Conservation (phyloP, 2,113 vertebrate genomes). For the Oreotrochilus melanogaster region DNA sequence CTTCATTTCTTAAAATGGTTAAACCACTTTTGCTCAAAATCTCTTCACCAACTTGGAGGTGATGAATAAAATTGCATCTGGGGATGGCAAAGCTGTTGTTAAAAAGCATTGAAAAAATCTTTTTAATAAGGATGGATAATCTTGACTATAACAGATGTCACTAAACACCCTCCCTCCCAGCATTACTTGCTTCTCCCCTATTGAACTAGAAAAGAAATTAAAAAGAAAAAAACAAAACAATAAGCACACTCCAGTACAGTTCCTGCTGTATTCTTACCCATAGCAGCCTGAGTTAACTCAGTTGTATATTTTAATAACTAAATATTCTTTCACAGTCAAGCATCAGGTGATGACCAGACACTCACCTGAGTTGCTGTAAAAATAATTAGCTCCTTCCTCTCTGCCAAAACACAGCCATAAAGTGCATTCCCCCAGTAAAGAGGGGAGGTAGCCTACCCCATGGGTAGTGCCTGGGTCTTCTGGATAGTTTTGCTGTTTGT, state of each 20-base stretch:
- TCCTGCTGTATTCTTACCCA: not conserved
- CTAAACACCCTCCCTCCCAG: not conserved
- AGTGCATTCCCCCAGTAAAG: not conserved
- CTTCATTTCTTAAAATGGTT: slow-evolving; percentile 1
- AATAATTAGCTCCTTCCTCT: not conserved
- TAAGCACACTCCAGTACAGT: not conserved
- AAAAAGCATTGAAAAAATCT: not conserved
- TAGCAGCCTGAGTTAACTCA: not conserved
- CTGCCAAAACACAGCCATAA: not conserved
- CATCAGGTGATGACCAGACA: not conserved
- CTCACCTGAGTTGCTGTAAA: not conserved
- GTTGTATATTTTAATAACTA: not conserved
- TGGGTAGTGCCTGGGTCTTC: not conserved
- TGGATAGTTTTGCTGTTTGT: not conserved
- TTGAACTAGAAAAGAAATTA: not conserved
- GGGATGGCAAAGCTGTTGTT: not conserved
- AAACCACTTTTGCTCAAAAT: not conserved
- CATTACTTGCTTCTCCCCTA: not conserved
- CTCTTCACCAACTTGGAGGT: not conserved
- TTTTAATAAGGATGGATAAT: not conserved
- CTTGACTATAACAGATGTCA: not conserved
- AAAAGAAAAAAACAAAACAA: not conserved
- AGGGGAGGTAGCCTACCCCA: not conserved
- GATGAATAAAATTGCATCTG: not conserved
- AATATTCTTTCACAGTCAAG: not conserved